Evolutionary conservation across 1,140 invertebrate genomes (phyloP).

Genomic region (Trinorchestia longiramus): DNA sequence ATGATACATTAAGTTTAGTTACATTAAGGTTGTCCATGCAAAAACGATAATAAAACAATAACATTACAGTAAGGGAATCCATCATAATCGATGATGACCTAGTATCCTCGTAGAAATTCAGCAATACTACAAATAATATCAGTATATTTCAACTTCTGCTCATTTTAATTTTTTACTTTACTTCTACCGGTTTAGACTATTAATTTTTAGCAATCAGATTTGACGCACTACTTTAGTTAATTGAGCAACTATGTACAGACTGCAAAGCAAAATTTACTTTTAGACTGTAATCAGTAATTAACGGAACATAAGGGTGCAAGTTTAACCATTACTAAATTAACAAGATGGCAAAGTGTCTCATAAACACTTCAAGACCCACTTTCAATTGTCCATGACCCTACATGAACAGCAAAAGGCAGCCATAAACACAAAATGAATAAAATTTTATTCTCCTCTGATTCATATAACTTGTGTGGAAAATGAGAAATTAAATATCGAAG

Average conservation of each 20-base stretch:
- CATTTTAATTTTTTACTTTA: neutral
- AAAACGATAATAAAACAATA: neutral
- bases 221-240: neutral
- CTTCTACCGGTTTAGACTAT: neutral
- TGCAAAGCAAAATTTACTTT: neutral
- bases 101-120: too few species aligned
- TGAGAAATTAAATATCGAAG: too few species aligned
- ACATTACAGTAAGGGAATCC: too few species aligned
- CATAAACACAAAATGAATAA: too few species aligned
- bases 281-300: neutral
- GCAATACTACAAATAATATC: neutral
- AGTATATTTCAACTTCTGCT: neutral
- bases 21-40: neutral
- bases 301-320: neutral
- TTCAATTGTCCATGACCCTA: neutral
- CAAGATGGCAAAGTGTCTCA: neutral
- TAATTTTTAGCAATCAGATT: neutral
- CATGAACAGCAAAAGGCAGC: too few species aligned
- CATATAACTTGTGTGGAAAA: too few species aligned
- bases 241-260: neutral
- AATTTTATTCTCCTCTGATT: too few species aligned
- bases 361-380: neutral
- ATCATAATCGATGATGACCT: too few species aligned
- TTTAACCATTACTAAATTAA: neutral
- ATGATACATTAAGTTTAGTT: neutral